These are phyloP conservation scores for Lamellibrachia columna DNA, from an alignment of 2,888 invertebrate species.

Conservation along the genomic window DNA sequence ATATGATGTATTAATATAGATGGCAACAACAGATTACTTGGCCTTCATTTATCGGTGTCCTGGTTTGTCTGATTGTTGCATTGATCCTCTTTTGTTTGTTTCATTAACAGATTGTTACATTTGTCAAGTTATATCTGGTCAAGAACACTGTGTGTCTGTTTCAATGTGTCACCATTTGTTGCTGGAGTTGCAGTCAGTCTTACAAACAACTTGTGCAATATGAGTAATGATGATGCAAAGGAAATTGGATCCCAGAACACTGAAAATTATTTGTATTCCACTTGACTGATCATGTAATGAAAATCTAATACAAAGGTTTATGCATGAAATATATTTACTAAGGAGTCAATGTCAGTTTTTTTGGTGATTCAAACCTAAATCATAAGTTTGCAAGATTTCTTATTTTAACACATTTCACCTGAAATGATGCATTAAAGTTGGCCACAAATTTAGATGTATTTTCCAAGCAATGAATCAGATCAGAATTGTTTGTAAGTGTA, in stretches of 20 bases:
- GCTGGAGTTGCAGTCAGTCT: background rate
- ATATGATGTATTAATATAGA: background rate
- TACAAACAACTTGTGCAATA: background rate
- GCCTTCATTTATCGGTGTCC: background rate
- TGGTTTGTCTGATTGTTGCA: background rate
- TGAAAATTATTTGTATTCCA: background rate
- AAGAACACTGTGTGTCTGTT: background rate
- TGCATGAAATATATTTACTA: background rate
- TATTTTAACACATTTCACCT: background rate
- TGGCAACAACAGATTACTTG: background rate
- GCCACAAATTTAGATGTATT: background rate
- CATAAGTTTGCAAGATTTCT: background rate
- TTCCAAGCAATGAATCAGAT: background rate
- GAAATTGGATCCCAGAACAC: background rate
- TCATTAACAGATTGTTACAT: background rate
- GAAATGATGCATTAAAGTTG: background rate
- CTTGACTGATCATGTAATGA: constrained; percentile 11
- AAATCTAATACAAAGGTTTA: background rate
- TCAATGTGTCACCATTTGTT: background rate
- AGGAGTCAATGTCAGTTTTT: background rate
- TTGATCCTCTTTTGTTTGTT: background rate
- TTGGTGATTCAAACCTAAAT: background rate
- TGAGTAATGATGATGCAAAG: background rate
- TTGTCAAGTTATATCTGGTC: background rate
- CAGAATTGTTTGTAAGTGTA: background rate